Evolutionary conservation across 1,140 invertebrate genomes (phyloP), one percentile per base, ranked within the genome.

Genomic region (Temnothorax curvispinosus): DNA sequence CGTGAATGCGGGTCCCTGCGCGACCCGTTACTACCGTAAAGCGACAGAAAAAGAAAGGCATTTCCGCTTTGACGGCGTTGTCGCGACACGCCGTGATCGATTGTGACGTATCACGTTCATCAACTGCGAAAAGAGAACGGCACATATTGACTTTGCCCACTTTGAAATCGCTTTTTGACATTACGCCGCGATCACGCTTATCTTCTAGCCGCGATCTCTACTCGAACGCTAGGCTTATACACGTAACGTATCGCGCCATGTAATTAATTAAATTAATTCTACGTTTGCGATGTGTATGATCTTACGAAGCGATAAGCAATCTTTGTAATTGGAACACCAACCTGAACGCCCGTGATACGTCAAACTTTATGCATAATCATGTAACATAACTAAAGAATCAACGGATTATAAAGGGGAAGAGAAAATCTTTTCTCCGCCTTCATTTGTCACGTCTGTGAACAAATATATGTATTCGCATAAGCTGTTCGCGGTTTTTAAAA

Each of bases 71-170:
- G 38, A 60, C 44, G 44, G n/a, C 67, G 27, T 44, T 44, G 27
- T 47, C 32, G 58, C 72, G 80, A 88, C 72, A 60, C 54, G 58
- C 18, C 44, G 58, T 90, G 88, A 90, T 87, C 88, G 86, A 90
- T 89, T 69, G 56, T 90, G 89, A 90, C 75, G 64, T 75, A 90
- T 90, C 44, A 7, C 41, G 62, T 64, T 82, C 80, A 71, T 84
- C 32, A 58, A 8, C 32, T 35, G 38, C 69, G 74, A 89, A 54
- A 85, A 54, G 47, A 75, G 52, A 74, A 62, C 54, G 56, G 27
- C 54, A 38, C 50, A 56, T 64, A 89, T 81, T 87, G 84, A 89
- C 84, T 81, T 86, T 64, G 56, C 52, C 41, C 27, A 50, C 47
- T 62, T 27, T 64, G 41, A 32, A 82, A 82, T 32, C 65, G 64